A percentile compares a stretch with the other conserved stretches of the same genome.
These are phyloP conservation scores for Zaprionus camerounensis DNA, from an alignment of 1,140 invertebrate genomes.

Conservation along the genomic window DNA sequence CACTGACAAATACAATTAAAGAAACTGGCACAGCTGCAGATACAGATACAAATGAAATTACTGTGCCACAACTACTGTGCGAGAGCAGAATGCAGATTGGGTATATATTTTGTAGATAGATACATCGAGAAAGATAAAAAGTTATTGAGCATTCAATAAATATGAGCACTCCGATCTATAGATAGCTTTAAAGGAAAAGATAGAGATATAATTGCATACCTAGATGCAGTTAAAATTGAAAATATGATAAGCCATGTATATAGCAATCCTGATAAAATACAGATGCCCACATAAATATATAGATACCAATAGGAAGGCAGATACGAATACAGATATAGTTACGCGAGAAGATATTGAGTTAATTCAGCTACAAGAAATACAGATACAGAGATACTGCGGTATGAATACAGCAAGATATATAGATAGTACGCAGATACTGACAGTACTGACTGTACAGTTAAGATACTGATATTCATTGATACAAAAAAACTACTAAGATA, in stretches of 20 bases:
- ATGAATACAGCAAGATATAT: not conserved
- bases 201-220: not conserved
- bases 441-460: no score
- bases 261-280: no score
- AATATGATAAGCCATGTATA: not conserved
- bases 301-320: no score
- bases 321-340: no score
- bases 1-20: constrained; percentile 15
- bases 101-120: not conserved
- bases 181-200: not conserved
- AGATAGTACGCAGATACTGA: no score
- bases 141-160: not conserved
- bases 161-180: not conserved
- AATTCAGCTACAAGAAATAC: no score
- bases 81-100: not conserved
- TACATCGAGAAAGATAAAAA: not conserved
- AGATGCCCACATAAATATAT: no score
- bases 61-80: not conserved
- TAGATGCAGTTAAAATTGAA: not conserved
- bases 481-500: not conserved
- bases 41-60: constrained; percentile 7
- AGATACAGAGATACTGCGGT: not conserved
- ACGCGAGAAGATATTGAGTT: no score
- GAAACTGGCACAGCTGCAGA: constrained; percentile 13
- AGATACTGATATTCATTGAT: no score